Percentiles rank a stretch among this genome's conserved stretches.
Evolutionary conservation across 2,888 invertebrate species (phyloP).

Genomic region (Tupiocoris notatus): DNA sequence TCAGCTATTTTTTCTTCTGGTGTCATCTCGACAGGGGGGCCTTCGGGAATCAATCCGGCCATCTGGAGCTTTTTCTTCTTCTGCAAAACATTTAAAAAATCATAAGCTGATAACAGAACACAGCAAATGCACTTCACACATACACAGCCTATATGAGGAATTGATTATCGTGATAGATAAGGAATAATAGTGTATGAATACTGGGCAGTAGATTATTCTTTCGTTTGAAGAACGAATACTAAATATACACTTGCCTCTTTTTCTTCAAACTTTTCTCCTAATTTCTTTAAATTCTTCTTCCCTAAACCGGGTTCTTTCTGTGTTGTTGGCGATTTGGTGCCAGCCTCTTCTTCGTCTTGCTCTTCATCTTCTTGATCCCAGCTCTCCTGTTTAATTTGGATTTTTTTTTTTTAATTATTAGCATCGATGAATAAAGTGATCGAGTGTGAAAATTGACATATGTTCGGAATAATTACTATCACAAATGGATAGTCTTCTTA

Average conservation of each 20-base stretch:
- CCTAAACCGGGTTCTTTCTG: conserved; percentile 53
- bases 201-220: too few species aligned
- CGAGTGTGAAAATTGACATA: too few species aligned
- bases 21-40: conserved; percentile 58
- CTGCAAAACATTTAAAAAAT: conserved; percentile 1
- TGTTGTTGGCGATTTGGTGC: conserved; percentile 59
- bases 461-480: too few species aligned
- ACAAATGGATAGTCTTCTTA: too few species aligned
- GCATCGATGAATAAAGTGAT: background rate
- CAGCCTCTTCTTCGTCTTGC: conserved; percentile 76
- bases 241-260: conserved; percentile 66
- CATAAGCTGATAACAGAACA: too few species aligned
- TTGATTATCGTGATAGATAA: too few species aligned
- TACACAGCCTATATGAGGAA: too few species aligned
- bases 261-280: conserved; percentile 80
- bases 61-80: conserved; percentile 58
- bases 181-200: too few species aligned
- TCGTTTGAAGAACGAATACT: too few species aligned
- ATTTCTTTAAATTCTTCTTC: conserved; percentile 70
- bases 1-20: conserved; percentile 76
- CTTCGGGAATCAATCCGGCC: conserved; percentile 56
- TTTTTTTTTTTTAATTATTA: too few species aligned
- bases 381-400: conserved; percentile 74
- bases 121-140: too few species aligned
- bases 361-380: conserved; percentile 86